Evolutionary conservation across 2,113 vertebrate genomes (phyloP).

Genomic region (Heteronetta atricapilla): DNA sequence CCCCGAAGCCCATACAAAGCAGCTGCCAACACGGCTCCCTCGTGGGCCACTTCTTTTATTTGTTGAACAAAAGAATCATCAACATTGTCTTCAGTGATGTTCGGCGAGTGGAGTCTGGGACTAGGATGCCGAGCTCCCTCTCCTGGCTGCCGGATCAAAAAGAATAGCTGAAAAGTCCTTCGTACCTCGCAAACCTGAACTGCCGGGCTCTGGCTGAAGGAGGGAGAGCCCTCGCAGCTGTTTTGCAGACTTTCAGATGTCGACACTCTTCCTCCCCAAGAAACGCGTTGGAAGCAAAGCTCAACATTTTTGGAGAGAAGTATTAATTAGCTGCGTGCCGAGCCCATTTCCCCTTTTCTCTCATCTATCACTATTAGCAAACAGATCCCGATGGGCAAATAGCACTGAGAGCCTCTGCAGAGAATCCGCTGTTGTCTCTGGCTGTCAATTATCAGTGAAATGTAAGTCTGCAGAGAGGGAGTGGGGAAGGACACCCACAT

Average conservation of each 20-base stretch:
- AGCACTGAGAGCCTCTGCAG: not conserved
- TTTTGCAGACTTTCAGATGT: not conserved
- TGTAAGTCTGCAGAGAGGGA: accelerated
- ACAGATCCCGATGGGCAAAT: not conserved
- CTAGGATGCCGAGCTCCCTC: conserved; percentile 63
- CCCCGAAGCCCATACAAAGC: conserved; percentile 46
- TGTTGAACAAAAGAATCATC: conserved; percentile 65
- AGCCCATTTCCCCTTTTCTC: not conserved
- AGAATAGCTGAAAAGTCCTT: not conserved
- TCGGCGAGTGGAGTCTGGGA: not conserved
- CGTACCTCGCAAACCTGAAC: not conserved
- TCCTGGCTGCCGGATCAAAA: conserved; percentile 62
- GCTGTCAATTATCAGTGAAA: accelerated
- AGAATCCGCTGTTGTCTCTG: not conserved
- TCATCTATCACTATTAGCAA: accelerated
- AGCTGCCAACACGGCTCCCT: conserved; percentile 64
- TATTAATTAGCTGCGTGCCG: accelerated
- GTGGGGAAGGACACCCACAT: not conserved
- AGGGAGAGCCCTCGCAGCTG: not conserved
- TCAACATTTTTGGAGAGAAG: not conserved
- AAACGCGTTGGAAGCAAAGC: accelerated
- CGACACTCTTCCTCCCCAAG: accelerated
- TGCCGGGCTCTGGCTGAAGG: not conserved
- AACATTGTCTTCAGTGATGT: conserved; percentile 37
- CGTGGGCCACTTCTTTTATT: conserved; percentile 63